A percentile compares a stretch with the other conserved stretches of the same genome.
Conservation (phyloP, 2,113 vertebrate genomes). For the Cyphomyrus discorhynchus region DNA sequence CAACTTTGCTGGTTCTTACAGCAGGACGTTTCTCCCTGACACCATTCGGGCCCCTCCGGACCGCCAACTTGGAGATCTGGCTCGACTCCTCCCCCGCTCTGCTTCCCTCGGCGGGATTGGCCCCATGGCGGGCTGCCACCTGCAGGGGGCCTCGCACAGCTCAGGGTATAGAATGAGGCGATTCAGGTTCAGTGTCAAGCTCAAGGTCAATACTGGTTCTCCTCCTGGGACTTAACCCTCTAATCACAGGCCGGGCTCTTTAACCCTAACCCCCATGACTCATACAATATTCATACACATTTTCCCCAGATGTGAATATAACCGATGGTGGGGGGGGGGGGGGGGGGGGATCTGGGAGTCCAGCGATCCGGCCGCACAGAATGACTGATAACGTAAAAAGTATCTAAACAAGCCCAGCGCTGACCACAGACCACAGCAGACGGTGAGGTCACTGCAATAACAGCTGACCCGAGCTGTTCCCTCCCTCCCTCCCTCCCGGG, state of each 20-base stretch:
- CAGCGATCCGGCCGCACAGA: not conserved
- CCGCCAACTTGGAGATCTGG: not conserved
- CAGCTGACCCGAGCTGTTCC: not conserved
- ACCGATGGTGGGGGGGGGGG: not conserved
- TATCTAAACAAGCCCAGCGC: not conserved
- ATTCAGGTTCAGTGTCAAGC: not conserved
- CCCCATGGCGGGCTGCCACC: not conserved
- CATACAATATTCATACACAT: not conserved
- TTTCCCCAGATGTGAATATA: not conserved
- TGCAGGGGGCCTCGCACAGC: not conserved
- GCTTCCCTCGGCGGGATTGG: not conserved
- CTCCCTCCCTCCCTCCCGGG: not conserved
- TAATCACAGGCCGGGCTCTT: not conserved
- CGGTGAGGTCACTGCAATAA: not conserved
- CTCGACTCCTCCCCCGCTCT: not conserved
- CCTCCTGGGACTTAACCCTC: not conserved
- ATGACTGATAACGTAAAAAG: not conserved
- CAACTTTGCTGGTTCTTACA: not conserved
- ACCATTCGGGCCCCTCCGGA: not conserved
- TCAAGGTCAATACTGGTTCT: not conserved
- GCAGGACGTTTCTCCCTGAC: not conserved
- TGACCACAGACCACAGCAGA: not conserved
- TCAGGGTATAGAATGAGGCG: not conserved
- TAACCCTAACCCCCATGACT: not conserved
- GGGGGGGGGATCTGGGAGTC: not conserved